A percentile compares a stretch with the other conserved stretches of the same genome.
phyloP scores from a whole-genome alignment of 2,888 invertebrate genomes.

The Pseudococcus longispinus region DNA sequence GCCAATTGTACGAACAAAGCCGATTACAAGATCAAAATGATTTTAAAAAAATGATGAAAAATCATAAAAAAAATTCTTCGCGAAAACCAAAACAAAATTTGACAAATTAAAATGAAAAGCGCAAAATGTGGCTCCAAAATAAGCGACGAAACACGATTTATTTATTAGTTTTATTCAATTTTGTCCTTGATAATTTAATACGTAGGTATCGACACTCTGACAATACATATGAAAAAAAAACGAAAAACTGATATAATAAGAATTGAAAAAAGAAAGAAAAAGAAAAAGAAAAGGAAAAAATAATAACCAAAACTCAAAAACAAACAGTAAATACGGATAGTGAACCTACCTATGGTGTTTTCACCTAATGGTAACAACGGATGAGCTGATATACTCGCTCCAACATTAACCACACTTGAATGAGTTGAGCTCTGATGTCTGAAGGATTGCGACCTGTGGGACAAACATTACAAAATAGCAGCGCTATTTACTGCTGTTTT shows the following conservation, averaged over 20 bases:
- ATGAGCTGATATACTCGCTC: conserved; percentile 90
- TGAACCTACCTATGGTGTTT: conserved; percentile 55
- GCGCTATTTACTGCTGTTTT: conserved; percentile 47
- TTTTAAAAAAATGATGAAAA: background rate
- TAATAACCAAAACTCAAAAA: conserved; percentile 29
- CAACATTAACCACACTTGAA: conserved; percentile 74
- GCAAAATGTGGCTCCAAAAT: conserved; percentile 60
- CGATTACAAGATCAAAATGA: background rate
- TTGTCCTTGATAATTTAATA: conserved; percentile 47
- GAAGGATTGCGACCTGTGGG: conserved; percentile 87
- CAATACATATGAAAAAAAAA: background rate
- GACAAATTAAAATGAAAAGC: conserved; percentile 57
- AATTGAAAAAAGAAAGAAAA: conserved; percentile 27
- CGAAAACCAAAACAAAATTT: background rate
- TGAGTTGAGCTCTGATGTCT: conserved; percentile 81
- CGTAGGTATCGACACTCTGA: background rate
- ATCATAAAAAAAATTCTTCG: background rate
- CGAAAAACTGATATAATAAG: background rate
- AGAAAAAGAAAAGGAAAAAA: conserved; percentile 2
- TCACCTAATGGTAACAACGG: conserved; percentile 86
- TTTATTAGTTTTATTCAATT: conserved; percentile 50
- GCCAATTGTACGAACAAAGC: background rate
- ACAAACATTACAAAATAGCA: conserved; percentile 57
- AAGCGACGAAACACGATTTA: conserved; percentile 54
- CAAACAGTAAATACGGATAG: conserved; percentile 2